phyloP scores from a whole-genome alignment of 2,797 vertebrate species.

The Hyperoplus lanceolatus region DNA sequence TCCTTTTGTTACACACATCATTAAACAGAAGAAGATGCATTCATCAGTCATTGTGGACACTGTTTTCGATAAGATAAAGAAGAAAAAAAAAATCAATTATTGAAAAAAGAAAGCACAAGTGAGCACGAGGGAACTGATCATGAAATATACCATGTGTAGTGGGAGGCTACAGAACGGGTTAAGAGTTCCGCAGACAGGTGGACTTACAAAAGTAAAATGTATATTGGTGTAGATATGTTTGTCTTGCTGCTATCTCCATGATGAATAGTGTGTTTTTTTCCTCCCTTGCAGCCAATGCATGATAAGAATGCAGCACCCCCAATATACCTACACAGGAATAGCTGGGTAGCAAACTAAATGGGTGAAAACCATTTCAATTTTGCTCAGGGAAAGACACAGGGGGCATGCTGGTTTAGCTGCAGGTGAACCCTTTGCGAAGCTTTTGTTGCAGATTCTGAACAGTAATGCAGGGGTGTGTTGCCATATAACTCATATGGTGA shows the following conservation, averaged over 20 bases:
- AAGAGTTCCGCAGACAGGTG: constrained; percentile 32
- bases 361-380: constrained; percentile 47
- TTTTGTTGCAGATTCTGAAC: constrained; percentile 65
- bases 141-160: neutral
- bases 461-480: constrained; percentile 39
- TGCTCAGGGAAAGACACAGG: constrained; percentile 31
- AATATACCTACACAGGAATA: constrained; percentile 38
- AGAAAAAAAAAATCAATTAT: constrained; percentile 51
- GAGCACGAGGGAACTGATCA: neutral
- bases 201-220: constrained; percentile 19
- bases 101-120: constrained; percentile 1
- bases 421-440: constrained; percentile 67
- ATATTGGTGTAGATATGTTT: constrained; percentile 36
- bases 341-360: constrained; percentile 36
- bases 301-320: constrained; percentile 27
- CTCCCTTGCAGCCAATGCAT: constrained; percentile 35
- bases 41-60: constrained; percentile 55
- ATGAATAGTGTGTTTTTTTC: constrained; percentile 59
- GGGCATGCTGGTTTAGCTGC: constrained; percentile 59
- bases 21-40: constrained; percentile 61
- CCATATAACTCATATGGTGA: constrained; percentile 21
- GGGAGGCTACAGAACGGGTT: neutral
- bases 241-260: constrained; percentile 50
- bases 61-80: constrained; percentile 49
- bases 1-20: constrained; percentile 62